phyloP scores from a whole-genome alignment of 2,113 vertebrate species.

The Phrynosoma blainvillii region DNA sequence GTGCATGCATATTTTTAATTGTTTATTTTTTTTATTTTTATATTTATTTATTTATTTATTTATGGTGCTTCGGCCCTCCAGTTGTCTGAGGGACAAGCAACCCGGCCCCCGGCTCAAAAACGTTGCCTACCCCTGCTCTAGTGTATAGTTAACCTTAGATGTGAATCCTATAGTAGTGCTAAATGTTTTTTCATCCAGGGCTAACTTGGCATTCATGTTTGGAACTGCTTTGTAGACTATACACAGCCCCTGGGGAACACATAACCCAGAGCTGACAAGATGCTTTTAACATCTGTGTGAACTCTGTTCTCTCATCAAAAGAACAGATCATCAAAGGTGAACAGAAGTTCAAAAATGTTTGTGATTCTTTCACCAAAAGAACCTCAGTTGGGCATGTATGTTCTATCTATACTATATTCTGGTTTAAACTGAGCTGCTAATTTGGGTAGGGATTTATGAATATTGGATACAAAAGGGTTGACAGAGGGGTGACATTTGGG shows the following conservation, averaged over 20 bases:
- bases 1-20: no score
- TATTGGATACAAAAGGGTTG: not conserved
- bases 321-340: conserved; percentile 22
- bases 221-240: not conserved
- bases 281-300: conserved; percentile 15
- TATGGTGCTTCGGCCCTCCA: no score
- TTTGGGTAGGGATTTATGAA: not conserved
- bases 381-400: not conserved
- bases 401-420: not conserved
- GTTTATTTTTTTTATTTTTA: no score
- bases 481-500: not conserved
- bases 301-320: not conserved
- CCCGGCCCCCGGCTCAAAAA: no score
- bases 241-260: not conserved
- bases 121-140: not conserved
- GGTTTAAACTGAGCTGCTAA: not conserved
- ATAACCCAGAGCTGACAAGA: rapidly evolving
- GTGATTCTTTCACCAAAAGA: not conserved
- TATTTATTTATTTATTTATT: no score
- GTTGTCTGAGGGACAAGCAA: no score
- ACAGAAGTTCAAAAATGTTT: not conserved
- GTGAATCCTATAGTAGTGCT: not conserved
- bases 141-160: not conserved
- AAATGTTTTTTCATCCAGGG: not conserved
- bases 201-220: rapidly evolving